These are phyloP conservation scores for Trimorus sp. DNA, from an alignment of 2,888 invertebrate species.

Conservation along the genomic window DNA sequence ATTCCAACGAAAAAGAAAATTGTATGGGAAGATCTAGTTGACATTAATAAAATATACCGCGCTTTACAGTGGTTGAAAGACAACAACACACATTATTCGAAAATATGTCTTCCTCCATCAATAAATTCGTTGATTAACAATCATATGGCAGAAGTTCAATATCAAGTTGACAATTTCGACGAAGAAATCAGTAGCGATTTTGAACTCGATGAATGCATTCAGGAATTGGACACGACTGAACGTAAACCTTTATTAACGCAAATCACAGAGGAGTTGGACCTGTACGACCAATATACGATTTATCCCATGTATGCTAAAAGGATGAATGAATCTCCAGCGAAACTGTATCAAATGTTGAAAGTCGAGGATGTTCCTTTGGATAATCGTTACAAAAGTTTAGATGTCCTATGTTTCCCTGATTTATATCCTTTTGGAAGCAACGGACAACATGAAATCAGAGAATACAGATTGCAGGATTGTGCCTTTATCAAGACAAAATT, in stretches of 20 bases:
- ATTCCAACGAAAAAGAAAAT: no score
- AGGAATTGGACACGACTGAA: background rate
- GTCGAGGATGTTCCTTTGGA: slow-evolving; percentile 65
- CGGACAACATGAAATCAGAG: slow-evolving; percentile 63
- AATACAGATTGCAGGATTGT: slow-evolving; percentile 52
- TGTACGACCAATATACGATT: no score
- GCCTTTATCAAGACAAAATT: slow-evolving; percentile 67
- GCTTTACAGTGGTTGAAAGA: slow-evolving; percentile 70
- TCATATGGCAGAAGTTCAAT: background rate
- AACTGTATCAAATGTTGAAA: no score
- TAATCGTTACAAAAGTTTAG: slow-evolving; percentile 45
- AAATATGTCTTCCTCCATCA: background rate
- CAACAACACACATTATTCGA: slow-evolving; percentile 62
- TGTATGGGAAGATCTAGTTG: no score
- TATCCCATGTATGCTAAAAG: no score
- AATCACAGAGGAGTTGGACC: no score
- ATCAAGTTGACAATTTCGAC: background rate
- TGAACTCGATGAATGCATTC: no score
- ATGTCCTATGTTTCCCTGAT: slow-evolving; percentile 68
- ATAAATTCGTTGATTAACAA: no score
- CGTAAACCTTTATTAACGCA: slow-evolving; percentile 24
- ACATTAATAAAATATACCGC: slow-evolving; percentile 24
- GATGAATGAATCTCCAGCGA: no score
- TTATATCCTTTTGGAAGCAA: slow-evolving; percentile 54
- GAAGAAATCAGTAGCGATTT: background rate